Base-by-base conservation (phyloP, 2,797 vertebrate genomes). In the Sebastes ruberrimus region DNA sequence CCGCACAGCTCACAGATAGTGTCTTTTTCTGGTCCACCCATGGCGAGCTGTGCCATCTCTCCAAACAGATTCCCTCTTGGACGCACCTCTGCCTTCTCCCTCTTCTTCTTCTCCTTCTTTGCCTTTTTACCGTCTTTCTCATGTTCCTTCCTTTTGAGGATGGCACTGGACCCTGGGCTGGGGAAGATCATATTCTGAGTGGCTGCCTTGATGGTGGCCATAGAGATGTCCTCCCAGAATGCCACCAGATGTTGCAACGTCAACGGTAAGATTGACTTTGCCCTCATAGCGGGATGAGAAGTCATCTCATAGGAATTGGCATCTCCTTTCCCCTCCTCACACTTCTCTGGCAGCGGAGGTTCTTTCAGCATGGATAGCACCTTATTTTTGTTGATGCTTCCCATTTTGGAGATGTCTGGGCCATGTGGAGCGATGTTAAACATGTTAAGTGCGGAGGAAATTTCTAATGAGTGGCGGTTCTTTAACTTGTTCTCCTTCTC, bases 161-260 rank as follows among this genome's bases (percentile, higher is more conserved):
- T 97, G 13, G 98, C 99, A 65, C 98, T 99, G 70, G 99, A 99
- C n/a, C 98, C 99, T 0, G 98, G 99, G 90, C 99, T 99, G 78
- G 99, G 99, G 88, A 99, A 99, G 86, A 99, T 99, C 98, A 99
- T 99, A 91, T 99, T 99, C 91, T 99, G 99, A 57, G 98, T 99
- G 71, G 98, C 98, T 20, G 99, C 99, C 93, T 99, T 99, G 92
- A 99, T 99, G 59, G 98, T 99, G 49, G 99, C 99, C 95, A 99
- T 94, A 71, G 98, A 99, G 84, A 99, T 99, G 89, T 99, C 99
- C 90, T 99, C 99, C 99, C 99, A 99, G 93, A 99, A 99, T 28
- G 99, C 97, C 32, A 99, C 99, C 72, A 99, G 94, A 82, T 99
- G 99, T 82, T 99, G 99, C 56, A 99, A 92, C 0, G 99, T 99